These are phyloP conservation scores for Heliconius melpomene DNA, from an alignment of 1,140 invertebrate genomes.

Conservation along the genomic window DNA sequence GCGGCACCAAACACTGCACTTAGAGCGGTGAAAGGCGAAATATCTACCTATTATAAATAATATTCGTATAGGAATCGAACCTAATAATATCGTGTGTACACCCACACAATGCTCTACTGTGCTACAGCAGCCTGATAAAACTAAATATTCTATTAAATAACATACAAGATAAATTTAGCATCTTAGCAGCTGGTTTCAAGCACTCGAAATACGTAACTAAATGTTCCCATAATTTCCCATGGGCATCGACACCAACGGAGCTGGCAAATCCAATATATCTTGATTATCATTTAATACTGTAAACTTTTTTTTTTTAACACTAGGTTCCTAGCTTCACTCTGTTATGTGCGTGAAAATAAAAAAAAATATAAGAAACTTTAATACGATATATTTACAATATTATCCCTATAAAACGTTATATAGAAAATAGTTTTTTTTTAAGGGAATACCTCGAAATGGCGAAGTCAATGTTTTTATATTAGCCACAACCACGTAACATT, in stretches of 20 bases:
- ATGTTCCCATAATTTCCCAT: constrained; percentile 2
- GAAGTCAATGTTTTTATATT: constrained; percentile 40
- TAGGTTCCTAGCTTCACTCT: too few relatives aligned
- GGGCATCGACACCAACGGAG: not conserved
- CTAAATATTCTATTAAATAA: too few relatives aligned
- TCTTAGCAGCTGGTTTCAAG: not conserved
- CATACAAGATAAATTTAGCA: not conserved
- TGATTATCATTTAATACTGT: not conserved
- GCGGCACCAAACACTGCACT: too few relatives aligned
- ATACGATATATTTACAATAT: not conserved
- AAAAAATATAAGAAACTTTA: too few relatives aligned
- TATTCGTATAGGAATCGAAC: too few relatives aligned
- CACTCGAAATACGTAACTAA: constrained; percentile 1
- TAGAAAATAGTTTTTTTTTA: not conserved
- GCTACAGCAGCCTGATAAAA: too few relatives aligned
- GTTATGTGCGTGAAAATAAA: not conserved
- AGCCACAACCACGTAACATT: constrained; percentile 30
- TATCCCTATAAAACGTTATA: not conserved
- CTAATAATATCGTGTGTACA: too few relatives aligned
- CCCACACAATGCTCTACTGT: too few relatives aligned
- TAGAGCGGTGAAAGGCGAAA: too few relatives aligned
- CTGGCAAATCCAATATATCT: not conserved
- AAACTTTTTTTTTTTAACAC: too few relatives aligned
- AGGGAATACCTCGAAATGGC: not conserved
- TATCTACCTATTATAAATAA: too few relatives aligned